phyloP scores from a whole-genome alignment of 2,113 vertebrate species.

The Seriola dumerili region DNA sequence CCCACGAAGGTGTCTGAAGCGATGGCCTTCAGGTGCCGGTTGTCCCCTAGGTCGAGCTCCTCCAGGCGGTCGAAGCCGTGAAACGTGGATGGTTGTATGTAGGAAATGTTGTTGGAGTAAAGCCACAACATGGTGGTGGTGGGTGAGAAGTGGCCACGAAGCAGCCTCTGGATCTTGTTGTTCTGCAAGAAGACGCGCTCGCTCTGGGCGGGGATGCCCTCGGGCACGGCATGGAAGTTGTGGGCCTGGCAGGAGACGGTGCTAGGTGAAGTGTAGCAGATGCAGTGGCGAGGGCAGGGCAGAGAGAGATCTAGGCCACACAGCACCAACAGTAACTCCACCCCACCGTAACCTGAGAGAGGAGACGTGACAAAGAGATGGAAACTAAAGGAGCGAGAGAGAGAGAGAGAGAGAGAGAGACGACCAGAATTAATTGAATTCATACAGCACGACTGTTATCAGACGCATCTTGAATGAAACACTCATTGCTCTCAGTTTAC shows the following conservation, averaged over 20 bases:
- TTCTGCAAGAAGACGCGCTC: slow-evolving; percentile 97
- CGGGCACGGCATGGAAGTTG: slow-evolving; percentile 92
- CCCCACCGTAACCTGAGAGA: slow-evolving; percentile 87
- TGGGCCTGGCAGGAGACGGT: slow-evolving; percentile 98
- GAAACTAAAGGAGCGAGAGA: not conserved
- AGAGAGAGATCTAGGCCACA: slow-evolving; percentile 88
- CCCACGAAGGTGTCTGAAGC: slow-evolving; percentile 95
- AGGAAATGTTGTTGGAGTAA: slow-evolving; percentile 98
- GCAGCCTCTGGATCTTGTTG: slow-evolving; percentile 94
- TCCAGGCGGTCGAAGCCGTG: slow-evolving; percentile 93
- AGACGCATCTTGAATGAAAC: slow-evolving; percentile 64
- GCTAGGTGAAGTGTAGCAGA: slow-evolving; percentile 96
- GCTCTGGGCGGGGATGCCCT: slow-evolving; percentile 94
- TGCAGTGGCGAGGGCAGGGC: slow-evolving; percentile 92
- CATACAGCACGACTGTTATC: slow-evolving; percentile 60
- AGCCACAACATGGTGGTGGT: slow-evolving; percentile 95
- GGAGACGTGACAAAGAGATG: not conserved
- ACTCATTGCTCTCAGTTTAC: slow-evolving; percentile 72
- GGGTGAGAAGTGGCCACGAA: slow-evolving; percentile 94
- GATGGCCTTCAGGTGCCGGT: slow-evolving; percentile 90
- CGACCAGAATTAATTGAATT: slow-evolving; percentile 67
- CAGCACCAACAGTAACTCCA: slow-evolving; percentile 92
- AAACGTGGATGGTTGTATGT: slow-evolving; percentile 95
- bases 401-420: slow-evolving; percentile 33
- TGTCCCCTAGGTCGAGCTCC: slow-evolving; percentile 98